A percentile compares a stretch with the other conserved stretches of the same genome.
Evolutionary conservation across 1,140 invertebrate genomes (phyloP).

Genomic region (Microplitis demolitor): DNA sequence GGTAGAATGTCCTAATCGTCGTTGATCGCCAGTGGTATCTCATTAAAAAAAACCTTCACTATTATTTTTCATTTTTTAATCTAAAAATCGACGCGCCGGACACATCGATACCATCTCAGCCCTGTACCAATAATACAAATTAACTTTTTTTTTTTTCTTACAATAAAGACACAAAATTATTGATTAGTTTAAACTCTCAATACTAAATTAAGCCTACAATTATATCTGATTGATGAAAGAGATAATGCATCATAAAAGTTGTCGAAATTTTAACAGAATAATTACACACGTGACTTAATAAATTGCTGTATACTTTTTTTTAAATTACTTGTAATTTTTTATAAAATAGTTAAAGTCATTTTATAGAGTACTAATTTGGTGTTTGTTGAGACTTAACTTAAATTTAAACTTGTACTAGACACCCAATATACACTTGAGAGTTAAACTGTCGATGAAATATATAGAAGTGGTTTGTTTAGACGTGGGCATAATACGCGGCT

Average conservation of each 20-base stretch:
- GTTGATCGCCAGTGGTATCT: slow-evolving; percentile 12
- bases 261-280: not conserved
- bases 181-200: not conserved
- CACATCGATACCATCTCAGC: no score
- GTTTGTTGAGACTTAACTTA: no score
- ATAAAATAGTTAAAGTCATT: not conserved
- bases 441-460: slow-evolving; percentile 13
- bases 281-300: not conserved
- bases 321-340: no score
- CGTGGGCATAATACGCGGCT: slow-evolving; percentile 9
- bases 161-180: not conserved
- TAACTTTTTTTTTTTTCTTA: not conserved
- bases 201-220: not conserved
- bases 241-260: not conserved
- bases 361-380: not conserved
- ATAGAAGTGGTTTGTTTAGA: slow-evolving; percentile 14
- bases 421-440: not conserved
- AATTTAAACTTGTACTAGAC: no score
- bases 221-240: not conserved
- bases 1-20: slow-evolving; percentile 18
- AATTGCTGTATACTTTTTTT: not conserved
- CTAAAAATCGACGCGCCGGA: not conserved
- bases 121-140: not conserved
- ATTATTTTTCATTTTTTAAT: slow-evolving; percentile 1
- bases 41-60: slow-evolving; percentile 14